A percentile compares a stretch with the other conserved stretches of the same genome.
These are phyloP conservation scores for Melieria omissa DNA, from an alignment of 2,888 invertebrate species.

Conservation along the genomic window DNA sequence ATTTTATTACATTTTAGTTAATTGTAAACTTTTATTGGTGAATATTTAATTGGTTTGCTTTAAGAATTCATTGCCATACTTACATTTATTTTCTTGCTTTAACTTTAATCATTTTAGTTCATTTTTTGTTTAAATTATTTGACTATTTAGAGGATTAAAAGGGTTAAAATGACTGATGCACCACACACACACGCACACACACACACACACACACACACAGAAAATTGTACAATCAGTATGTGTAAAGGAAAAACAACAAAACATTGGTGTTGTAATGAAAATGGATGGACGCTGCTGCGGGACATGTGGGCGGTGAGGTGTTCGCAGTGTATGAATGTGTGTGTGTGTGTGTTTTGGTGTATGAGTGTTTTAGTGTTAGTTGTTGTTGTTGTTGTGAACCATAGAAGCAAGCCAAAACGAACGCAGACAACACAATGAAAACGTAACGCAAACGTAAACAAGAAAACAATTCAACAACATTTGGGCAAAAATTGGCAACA, in stretches of 20 bases:
- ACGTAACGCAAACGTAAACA: no score
- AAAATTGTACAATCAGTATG: background rate
- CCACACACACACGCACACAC: background rate
- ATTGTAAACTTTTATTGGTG: background rate
- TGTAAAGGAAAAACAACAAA: background rate
- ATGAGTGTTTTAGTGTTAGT: background rate
- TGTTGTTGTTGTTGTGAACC: background rate
- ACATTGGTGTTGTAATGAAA: no score
- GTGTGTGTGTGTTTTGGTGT: background rate
- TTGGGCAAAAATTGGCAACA: no score
- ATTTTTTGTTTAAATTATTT: background rate
- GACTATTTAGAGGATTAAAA: slow-evolving; percentile 3
- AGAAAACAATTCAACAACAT: no score
- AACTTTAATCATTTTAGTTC: background rate
- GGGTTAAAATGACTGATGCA: slow-evolving; percentile 20
- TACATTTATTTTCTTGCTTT: slow-evolving; percentile 15
- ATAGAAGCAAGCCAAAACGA: no score
- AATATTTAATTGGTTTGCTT: no score
- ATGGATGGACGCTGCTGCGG: no score
- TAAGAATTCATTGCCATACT: slow-evolving; percentile 6
- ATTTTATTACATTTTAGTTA: slow-evolving; percentile 5
- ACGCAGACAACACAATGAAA: no score
- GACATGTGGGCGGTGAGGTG: background rate
- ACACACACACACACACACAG: background rate
- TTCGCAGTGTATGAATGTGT: background rate